Base-by-base conservation (phyloP, 2,888 invertebrate species). In the Eurois occulta region DNA sequence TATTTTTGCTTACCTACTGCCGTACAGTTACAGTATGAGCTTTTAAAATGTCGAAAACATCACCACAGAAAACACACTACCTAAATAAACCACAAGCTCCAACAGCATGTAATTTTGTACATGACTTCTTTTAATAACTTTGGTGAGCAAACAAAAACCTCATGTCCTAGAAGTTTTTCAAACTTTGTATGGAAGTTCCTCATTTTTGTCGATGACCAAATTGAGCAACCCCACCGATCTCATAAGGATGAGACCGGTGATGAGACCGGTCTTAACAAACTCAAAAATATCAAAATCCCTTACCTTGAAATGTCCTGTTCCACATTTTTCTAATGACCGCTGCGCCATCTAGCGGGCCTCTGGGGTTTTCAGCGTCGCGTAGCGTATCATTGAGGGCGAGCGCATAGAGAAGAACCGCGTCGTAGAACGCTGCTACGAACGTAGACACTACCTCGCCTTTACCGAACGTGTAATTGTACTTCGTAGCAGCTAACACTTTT, bases 391-490 rank as follows among this genome's bases (percentile, higher is more conserved):
- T 99, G 13, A 99, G 96, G 0, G 99, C 99, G 77, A 98, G 97
- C 0, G 99, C 98, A 94, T 99, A 99, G 58, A 99, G 97, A 0
- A 99, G 97, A 21, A 99, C 99, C 0, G 99, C 99, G 91, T 99
- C 99, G 95, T 99, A 99, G 95, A 99, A 99, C 3, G 99, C 99
- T 0, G 99, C 98, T 72, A 99, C 99, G 94, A 99, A 99, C 58
- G 99, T 98, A 81, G 99, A 99, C 62, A 99, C 98, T 88, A 98
- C 97, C 86, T 98, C 98, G 73, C 97, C 97, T 88, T 98, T 98
- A 24, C 97, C 97, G 87, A 98, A 98, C 0, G 98, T 98, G 92
- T 98, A 98, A 92, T 98, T 98, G 94, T 98, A 98, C 88, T 97
- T 97, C 80, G 97, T 97, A 65, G 97, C 97, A 1, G 98, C 98